Conservation (phyloP, 2,797 vertebrate genomes). For the Alexandromys oeconomus region DNA sequence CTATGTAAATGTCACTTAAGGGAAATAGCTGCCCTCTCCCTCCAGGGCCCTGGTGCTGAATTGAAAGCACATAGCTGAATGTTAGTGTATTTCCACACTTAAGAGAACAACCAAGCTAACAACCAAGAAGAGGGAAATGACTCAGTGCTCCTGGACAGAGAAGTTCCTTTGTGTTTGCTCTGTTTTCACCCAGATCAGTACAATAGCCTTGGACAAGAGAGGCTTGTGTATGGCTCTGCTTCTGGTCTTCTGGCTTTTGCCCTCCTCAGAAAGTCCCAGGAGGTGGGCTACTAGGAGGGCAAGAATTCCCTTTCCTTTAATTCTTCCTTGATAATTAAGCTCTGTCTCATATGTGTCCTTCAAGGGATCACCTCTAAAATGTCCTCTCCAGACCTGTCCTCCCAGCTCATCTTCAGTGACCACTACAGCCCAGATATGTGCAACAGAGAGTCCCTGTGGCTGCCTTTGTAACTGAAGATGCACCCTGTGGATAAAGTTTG, state of each 20-base stretch:
- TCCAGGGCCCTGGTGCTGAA: neutral
- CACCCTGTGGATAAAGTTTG: neutral
- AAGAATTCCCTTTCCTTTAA: neutral
- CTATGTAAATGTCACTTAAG: neutral
- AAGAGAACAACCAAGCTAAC: neutral
- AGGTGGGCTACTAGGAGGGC: neutral
- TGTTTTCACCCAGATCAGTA: neutral
- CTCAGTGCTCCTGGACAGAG: neutral
- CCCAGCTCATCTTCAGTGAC: neutral
- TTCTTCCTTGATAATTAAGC: neutral
- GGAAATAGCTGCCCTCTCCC: neutral
- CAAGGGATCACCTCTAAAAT: neutral
- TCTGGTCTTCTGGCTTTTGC: neutral
- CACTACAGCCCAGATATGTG: neutral
- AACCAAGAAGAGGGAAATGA: neutral
- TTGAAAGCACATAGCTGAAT: neutral
- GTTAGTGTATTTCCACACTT: neutral
- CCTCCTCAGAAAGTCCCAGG: neutral
- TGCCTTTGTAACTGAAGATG: neutral
- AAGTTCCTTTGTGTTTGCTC: neutral
- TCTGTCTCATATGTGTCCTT: neutral
- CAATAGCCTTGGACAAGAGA: neutral
- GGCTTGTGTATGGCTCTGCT: neutral
- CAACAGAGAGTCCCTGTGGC: neutral
- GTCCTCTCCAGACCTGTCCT: neutral